These are phyloP conservation scores for Diadumene lineata DNA, from an alignment of 92 coral and sea anemone genomes.

Conservation along the genomic window DNA sequence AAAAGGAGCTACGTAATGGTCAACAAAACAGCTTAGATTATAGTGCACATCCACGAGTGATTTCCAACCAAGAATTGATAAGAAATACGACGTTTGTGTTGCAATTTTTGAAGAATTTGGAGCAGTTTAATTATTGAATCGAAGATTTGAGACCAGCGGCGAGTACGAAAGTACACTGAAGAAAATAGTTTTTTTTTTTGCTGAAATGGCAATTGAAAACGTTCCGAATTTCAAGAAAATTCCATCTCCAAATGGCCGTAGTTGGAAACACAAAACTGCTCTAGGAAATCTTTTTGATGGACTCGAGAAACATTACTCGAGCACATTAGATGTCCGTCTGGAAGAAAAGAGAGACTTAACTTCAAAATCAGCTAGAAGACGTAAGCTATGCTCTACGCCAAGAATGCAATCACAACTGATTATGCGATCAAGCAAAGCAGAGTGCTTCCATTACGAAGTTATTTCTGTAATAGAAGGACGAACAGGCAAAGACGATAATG, in stretches of 20 bases:
- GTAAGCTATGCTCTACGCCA: not conserved
- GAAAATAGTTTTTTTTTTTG: not conserved
- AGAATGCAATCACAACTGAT: not conserved
- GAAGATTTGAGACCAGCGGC: too few relatives aligned
- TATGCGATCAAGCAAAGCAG: not conserved
- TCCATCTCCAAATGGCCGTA: not conserved
- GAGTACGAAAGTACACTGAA: not conserved
- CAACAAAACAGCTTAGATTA: too few relatives aligned
- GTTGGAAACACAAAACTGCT: not conserved
- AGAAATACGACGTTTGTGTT: too few relatives aligned
- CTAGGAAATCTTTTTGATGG: not conserved
- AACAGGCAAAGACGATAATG: not conserved
- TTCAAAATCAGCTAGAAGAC: not conserved
- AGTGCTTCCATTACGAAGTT: not conserved
- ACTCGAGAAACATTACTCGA: not conserved
- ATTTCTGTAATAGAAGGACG: not conserved
- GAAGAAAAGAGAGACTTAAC: not conserved
- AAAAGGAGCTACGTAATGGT: too few relatives aligned
- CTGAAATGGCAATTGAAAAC: not conserved
- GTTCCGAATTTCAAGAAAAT: not conserved
- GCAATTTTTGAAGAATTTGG: too few relatives aligned
- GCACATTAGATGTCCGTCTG: not conserved
- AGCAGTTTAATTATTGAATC: too few relatives aligned
- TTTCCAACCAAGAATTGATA: too few relatives aligned
- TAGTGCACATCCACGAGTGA: too few relatives aligned